Conservation (phyloP, 2,113 vertebrate species). For the Centropus unirufus region DNA sequence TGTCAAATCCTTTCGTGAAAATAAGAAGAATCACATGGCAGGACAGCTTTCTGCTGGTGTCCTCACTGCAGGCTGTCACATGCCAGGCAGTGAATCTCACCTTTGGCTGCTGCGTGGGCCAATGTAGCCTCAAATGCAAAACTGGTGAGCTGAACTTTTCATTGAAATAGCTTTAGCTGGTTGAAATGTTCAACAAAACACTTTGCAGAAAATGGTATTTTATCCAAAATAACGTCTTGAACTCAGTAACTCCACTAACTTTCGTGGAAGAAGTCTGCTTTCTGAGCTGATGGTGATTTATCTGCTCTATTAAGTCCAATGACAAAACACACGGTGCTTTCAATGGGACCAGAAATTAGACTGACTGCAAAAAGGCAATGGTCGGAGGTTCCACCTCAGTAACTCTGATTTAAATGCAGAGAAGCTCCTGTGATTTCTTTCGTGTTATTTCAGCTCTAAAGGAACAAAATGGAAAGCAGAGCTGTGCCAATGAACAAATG, state of each 20-base stretch:
- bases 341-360: constrained; percentile 23
- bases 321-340: background rate
- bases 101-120: background rate
- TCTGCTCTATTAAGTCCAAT: constrained; percentile 2
- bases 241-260: background rate
- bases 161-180: background rate
- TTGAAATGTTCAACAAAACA: background rate
- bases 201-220: background rate
- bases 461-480: background rate
- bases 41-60: background rate
- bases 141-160: background rate
- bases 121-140: background rate
- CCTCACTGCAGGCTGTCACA: background rate
- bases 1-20: background rate
- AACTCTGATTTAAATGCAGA: constrained; percentile 36
- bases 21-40: background rate
- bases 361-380: background rate
- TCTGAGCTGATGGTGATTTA: constrained; percentile 22
- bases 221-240: background rate
- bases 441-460: constrained; percentile 11
- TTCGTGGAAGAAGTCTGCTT: background rate
- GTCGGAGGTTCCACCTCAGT: constrained; percentile 7
- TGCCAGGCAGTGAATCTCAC: background rate
- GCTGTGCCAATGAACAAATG: background rate
- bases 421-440: background rate